These are phyloP conservation scores for Anas platyrhynchos DNA, from an alignment of 2,113 vertebrate genomes.

Conservation along the genomic window DNA sequence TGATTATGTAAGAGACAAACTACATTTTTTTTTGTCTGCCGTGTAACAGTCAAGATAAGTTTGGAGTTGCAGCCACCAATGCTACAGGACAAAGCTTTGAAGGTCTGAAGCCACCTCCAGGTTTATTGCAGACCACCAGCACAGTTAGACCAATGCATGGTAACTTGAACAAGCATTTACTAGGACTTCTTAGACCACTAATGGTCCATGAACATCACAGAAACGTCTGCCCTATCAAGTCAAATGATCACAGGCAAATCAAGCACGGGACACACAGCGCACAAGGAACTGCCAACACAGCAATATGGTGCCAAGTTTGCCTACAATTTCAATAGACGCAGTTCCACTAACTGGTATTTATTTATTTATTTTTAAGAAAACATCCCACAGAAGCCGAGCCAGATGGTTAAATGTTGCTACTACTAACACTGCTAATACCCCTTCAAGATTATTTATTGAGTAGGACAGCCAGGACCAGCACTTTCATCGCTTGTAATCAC, in stretches of 20 bases:
- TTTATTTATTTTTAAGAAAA: background rate
- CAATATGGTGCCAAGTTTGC: background rate
- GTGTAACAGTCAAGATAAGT: background rate
- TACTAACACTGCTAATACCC: slow-evolving; percentile 17
- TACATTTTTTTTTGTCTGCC: background rate
- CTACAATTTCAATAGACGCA: background rate
- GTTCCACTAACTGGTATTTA: background rate
- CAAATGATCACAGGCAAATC: background rate
- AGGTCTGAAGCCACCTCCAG: background rate
- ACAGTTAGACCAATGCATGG: background rate
- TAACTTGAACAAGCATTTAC: background rate
- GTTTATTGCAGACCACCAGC: background rate
- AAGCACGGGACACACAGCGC: background rate
- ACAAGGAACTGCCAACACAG: background rate
- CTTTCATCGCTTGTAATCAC: slow-evolving; percentile 11
- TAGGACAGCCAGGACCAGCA: background rate
- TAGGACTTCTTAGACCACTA: background rate
- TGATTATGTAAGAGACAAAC: background rate
- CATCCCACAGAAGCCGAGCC: background rate
- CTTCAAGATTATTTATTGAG: slow-evolving; percentile 16
- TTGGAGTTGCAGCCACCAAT: background rate
- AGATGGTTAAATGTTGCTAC: slow-evolving; percentile 11
- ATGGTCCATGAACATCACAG: background rate
- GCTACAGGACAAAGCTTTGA: background rate
- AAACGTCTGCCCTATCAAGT: background rate